Base-by-base conservation (phyloP, 2,113 vertebrate species). In the Plotosus lineatus region DNA sequence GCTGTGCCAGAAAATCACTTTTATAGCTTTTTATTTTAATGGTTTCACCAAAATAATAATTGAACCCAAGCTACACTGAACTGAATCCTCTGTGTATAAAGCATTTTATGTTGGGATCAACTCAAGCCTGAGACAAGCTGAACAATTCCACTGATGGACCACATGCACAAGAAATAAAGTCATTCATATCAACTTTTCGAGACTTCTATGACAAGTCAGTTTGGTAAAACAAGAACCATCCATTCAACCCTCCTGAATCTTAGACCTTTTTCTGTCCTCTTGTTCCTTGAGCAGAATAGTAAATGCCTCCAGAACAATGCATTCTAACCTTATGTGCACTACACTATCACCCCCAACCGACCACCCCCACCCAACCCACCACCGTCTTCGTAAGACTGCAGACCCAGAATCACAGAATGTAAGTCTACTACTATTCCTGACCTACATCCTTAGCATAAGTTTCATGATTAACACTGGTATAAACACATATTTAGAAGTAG, bases 321-420 rank as follows among this genome's bases (percentile, higher is more conserved):
- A 78, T 84, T 75, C 83, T 78, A 80, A 80, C 82, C 50, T 88
- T 80, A 23, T 31, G 80, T 82, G 79, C 51, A 21, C 82, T 83
- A 40, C 77, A 78, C 60, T n/a, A n/a, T n/a, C n/a, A n/a, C n/a
- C n/a, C n/a, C n/a, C n/a, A n/a, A n/a, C n/a, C n/a, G n/a, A n/a
- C n/a, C n/a, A n/a, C n/a, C n/a, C n/a, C n/a, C n/a, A n/a, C n/a
- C n/a, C n/a, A n/a, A n/a, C n/a, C n/a, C n/a, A n/a, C n/a, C n/a
- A n/a, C n/a, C n/a, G n/a, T n/a, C n/a, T n/a, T n/a, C n/a, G n/a
- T n/a, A n/a, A 79, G 80, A 89, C 85, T 73, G 66, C 83, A 89
- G 89, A 82, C 86, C 88, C 78, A 89, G 85, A 88, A 87, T 89
- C 84, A 88, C 79, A 61, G 78, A 88, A 91, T 88, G 83, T 90